Percentiles rank a stretch among this genome's conserved stretches.
Conservation (phyloP, 1,140 invertebrate genomes). For the Telenomus remus region DNA sequence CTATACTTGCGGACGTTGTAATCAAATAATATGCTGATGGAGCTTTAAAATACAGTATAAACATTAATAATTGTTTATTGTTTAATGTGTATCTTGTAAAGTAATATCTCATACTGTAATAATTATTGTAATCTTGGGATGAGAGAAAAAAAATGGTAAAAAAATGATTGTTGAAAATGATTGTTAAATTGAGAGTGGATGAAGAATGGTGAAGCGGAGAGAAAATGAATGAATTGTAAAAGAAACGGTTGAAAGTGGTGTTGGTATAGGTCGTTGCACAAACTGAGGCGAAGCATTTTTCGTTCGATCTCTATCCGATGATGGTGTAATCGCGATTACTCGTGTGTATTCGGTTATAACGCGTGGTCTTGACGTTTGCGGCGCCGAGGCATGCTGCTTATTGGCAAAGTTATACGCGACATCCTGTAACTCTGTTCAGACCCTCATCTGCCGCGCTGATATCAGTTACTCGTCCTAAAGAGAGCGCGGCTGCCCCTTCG, state of each 20-base stretch:
- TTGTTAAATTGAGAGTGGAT: neutral
- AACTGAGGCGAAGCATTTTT: constrained; percentile 21
- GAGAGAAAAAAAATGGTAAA: too few species aligned
- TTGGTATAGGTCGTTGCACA: constrained; percentile 19
- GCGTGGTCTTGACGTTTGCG: constrained; percentile 27
- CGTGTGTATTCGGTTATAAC: constrained; percentile 54
- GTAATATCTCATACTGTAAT: too few species aligned
- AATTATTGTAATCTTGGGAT: too few species aligned
- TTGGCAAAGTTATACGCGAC: constrained; percentile 73
- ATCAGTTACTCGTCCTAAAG: constrained; percentile 52
- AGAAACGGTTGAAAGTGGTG: constrained; percentile 1
- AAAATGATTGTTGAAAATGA: too few species aligned
- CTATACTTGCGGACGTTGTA: too few species aligned
- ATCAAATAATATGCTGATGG: too few species aligned
- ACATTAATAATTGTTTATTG: too few species aligned
- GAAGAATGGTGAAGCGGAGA: neutral
- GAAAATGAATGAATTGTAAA: too few species aligned
- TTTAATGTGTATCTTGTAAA: too few species aligned
- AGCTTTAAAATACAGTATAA: too few species aligned
- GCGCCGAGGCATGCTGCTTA: constrained; percentile 65
- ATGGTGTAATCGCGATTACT: constrained; percentile 39
- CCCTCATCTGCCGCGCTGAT: constrained; percentile 25
- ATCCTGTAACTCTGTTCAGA: constrained; percentile 61
- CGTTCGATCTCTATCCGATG: constrained; percentile 12
- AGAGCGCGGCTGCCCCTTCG: constrained; percentile 47